Base-by-base conservation (phyloP, 1,140 invertebrate species). In the Ceratina japonica region DNA sequence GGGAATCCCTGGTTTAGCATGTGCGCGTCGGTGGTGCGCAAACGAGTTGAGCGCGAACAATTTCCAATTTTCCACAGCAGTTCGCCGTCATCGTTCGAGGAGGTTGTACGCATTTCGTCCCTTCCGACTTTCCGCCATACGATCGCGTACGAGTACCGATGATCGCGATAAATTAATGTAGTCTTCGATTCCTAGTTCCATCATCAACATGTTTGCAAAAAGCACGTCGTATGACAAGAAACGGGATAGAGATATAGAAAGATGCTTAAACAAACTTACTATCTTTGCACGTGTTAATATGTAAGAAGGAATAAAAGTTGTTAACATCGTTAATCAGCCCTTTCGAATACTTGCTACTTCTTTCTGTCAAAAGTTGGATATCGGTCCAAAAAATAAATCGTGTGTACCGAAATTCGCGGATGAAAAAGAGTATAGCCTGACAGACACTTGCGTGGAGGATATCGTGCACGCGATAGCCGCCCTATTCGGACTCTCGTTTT, bases 21-120 rank as follows among this genome's bases (percentile, higher is more conserved):
- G 70, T 70, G 77, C 77, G 37, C 7, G 1, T 8, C 37, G 37
- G 5, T 7, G 52, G 18, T 79, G 77, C 77, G 77, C 77, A n/a
- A 22, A 13, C 1, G 62, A 59, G 51, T 79, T 65, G 62, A 79
- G 77, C 77, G 77, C 77, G 77, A 79, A 79, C 37, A 31, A 74
- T 51, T 74, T 58, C 64, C 10, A 18, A 31, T 66, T 51, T 74
- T 58, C 64, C 10, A 18, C 65, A 18, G 70, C 77, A 79, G 77
- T 79, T 59, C 22, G 15, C 49, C 70, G 71, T 18, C 54, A 52
- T 59, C 52, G 52, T 62, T 74, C 54, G 62, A 65, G 1, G 8
- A 27, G 77, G n/a, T 66, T 20, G 62, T 3, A 52, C 22, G 62
- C 18, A 31, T 51, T 16, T 54, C 51, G 4, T 22, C 15, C n/a